phyloP scores from a whole-genome alignment of 2,888 invertebrate genomes.

The Drosophila buzzatii region DNA sequence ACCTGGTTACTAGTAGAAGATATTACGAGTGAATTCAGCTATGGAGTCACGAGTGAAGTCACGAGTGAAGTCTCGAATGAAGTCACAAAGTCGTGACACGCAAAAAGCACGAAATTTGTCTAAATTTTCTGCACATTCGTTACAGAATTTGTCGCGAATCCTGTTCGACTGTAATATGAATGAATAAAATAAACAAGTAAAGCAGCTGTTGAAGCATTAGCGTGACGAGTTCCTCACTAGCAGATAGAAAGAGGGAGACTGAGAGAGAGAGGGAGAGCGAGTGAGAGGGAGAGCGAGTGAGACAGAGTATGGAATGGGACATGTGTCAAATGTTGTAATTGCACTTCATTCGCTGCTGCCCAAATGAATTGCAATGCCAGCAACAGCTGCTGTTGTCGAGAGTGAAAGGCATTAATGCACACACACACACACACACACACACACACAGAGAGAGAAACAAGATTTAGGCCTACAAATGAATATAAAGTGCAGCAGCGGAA shows the following conservation, averaged over 20 bases:
- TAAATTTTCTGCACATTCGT: background rate
- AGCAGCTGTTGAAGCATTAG: background rate
- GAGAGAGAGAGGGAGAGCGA: background rate
- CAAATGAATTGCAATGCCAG: conserved; percentile 50
- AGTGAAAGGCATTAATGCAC: conserved; percentile 46
- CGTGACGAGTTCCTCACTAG: conserved; percentile 9
- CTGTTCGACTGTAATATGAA: background rate
- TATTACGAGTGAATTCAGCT: background rate
- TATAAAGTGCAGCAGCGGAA: conserved; percentile 44
- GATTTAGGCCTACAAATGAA: conserved; percentile 58
- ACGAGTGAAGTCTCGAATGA: too few species aligned
- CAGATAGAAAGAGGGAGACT: too few species aligned
- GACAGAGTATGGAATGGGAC: conserved; percentile 21
- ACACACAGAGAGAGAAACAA: conserved; percentile 1
- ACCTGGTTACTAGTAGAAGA: too few species aligned
- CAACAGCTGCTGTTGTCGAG: conserved; percentile 40
- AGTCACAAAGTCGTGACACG: background rate
- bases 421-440: conserved; percentile 7
- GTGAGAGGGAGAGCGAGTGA: background rate
- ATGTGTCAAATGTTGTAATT: conserved; percentile 62
- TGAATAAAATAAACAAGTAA: conserved; percentile 1
- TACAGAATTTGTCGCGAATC: background rate
- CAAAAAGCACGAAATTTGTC: background rate
- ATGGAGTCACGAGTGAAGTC: too few species aligned
- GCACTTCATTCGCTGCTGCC: conserved; percentile 49